These are phyloP conservation scores for Antedon bifida DNA, from an alignment of 35 echinoderm and acorn worm genomes.

Conservation along the genomic window DNA sequence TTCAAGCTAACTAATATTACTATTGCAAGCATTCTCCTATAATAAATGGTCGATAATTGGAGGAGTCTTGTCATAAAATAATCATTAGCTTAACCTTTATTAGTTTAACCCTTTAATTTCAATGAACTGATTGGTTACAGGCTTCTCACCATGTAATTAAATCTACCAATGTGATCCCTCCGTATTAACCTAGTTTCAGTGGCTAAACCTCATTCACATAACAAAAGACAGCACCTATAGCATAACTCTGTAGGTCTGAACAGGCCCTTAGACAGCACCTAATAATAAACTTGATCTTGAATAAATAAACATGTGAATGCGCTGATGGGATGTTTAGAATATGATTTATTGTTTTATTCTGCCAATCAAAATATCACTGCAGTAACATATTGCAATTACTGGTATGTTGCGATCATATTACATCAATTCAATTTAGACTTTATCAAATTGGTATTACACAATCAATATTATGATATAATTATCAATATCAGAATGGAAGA, in stretches of 20 bases:
- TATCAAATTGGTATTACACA: no score
- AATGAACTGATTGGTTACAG: not conserved
- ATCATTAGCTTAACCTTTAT: no score
- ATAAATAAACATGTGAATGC: not conserved
- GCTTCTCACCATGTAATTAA: not conserved
- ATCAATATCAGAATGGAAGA: no score
- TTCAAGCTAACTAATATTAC: no score
- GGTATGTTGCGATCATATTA: no score
- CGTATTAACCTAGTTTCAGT: not conserved
- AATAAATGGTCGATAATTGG: no score
- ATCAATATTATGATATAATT: no score
- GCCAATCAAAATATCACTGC: not conserved
- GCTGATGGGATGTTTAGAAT: not conserved
- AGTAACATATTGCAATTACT: not conserved
- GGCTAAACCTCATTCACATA: no score
- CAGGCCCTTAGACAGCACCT: not conserved
- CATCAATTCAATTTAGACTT: no score
- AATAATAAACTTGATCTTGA: not conserved
- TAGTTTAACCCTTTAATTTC: not conserved
- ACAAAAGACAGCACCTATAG: no score
- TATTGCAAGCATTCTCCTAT: no score
- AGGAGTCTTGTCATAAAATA: no score
- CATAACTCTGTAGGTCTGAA: not conserved
- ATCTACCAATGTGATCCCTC: not conserved
- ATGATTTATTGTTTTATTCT: not conserved